Base-by-base conservation (phyloP, 2,888 invertebrate species). In the Brachylomia viminalis region DNA sequence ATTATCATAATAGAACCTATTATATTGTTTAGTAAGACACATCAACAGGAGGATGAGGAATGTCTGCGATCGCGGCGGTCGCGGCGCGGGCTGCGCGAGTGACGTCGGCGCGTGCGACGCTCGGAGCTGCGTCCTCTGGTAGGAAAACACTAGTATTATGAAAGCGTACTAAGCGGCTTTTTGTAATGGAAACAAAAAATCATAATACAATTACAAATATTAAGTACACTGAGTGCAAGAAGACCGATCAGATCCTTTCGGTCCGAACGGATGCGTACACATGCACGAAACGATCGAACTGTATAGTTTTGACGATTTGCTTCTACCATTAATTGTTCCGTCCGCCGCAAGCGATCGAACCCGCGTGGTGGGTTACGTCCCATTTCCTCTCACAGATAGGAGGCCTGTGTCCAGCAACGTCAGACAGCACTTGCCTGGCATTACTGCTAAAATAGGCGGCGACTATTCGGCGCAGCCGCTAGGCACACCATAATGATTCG, bases 81-180 rank as follows among this genome's bases (percentile, higher is more conserved):
- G 54, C 86, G 88, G 64, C 85, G 89, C 54, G 87, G 88, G 10
- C 85, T 79, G 87, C 87, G 85, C 77, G 90, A 78, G 73, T 87
- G 89, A 8, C 90, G 91, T 0, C 91, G 85, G 49, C 89, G 87
- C 38, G 86, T 65, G 47, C 87, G 88, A 1, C 90, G 89, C 66
- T 85, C 86, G 0, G 92, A 87, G 68, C 88, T 87, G 15, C 91
- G 90, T 7, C 86, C 88, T 75, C 90, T 91, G 86, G 0, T 0
- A 52, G n/a, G 20, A 0, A 8, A 20, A 38, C 5, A 56, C 0
- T 17, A 10, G 30, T 10, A 33, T 54, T 54, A 72, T 38, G 54
- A n/a, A 11, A 59, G 23, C 8, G 6, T 30, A 30, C 58, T 30
- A 20, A 30, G 20, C 10, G 4, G 30, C 20, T 30, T 10, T 20